These are phyloP conservation scores for Nyctibius bracteatus DNA, from an alignment of 2,113 vertebrate species.

Conservation along the genomic window DNA sequence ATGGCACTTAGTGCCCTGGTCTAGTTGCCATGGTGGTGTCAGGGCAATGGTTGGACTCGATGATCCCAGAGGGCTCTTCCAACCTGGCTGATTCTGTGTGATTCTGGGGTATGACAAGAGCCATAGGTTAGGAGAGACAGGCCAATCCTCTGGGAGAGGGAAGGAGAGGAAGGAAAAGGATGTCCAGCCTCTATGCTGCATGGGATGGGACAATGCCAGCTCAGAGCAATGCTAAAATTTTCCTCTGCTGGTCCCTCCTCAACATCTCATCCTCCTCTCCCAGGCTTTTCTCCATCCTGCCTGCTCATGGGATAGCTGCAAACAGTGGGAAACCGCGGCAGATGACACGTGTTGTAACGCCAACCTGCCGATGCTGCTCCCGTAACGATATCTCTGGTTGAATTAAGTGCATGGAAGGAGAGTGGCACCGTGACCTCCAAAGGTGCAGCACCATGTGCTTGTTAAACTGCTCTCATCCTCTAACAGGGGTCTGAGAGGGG, in stretches of 20 bases:
- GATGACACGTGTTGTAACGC: no score
- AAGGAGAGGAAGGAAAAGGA: neutral
- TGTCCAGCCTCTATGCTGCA: no score
- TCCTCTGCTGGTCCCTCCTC: neutral
- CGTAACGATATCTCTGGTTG: conserved; percentile 30
- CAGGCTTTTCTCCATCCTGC: neutral
- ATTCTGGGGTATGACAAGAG: neutral
- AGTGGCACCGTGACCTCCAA: neutral
- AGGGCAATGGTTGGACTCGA: no score
- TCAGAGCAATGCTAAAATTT: neutral
- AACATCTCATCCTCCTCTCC: neutral
- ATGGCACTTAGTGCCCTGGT: no score
- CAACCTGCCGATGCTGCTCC: conserved; percentile 53
- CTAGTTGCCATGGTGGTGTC: no score
- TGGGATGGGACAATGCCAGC: neutral
- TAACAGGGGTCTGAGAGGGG: neutral
- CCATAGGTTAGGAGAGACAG: accelerated
- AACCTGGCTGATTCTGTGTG: no score
- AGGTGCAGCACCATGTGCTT: neutral
- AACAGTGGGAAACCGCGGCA: no score
- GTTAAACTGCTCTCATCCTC: neutral
- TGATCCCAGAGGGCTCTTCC: no score
- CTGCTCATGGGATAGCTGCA: no score
- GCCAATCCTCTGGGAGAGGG: neutral
- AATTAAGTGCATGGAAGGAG: conserved; percentile 15